Percentiles rank a stretch among this genome's conserved stretches.
Evolutionary conservation across 2,797 vertebrate species (phyloP).

Genomic region (Anolis apletophallus): DNA sequence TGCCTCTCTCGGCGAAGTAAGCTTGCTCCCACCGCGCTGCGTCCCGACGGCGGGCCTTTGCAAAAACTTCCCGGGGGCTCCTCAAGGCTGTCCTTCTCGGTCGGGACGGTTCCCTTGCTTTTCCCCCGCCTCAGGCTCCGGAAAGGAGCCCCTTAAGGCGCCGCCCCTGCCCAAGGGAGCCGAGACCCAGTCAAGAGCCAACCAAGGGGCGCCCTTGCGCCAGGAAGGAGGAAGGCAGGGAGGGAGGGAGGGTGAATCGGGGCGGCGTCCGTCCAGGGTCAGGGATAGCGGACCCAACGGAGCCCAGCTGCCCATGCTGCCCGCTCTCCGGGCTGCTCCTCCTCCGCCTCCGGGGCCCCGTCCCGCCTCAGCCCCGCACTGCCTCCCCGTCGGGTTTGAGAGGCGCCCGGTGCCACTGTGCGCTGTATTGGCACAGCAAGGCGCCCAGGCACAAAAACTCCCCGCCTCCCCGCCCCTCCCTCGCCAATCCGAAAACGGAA

Average conservation of each 20-base stretch:
- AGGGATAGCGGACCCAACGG: neutral
- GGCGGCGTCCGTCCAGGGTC: no score
- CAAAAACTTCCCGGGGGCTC: neutral
- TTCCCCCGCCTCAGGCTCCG: accelerated
- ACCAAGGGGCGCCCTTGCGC: neutral
- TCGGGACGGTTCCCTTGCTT: neutral
- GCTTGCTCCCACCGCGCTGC: constrained; percentile 1
- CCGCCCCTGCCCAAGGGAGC: neutral
- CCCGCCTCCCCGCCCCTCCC: no score
- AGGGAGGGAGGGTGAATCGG: no score
- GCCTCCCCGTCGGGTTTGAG: neutral
- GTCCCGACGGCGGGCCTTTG: neutral
- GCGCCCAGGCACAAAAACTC: constrained; percentile 2
- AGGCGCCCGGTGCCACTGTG: neutral
- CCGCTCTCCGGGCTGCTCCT: no score
- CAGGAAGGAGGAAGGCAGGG: neutral
- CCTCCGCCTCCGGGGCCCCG: neutral
- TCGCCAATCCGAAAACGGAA: no score
- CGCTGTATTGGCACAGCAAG: neutral
- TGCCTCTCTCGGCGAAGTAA: neutral
- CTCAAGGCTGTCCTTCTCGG: neutral
- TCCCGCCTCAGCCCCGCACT: no score
- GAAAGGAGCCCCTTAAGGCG: neutral
- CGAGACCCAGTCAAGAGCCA: accelerated
- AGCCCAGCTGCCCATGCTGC: neutral